Evolutionary conservation across 1,140 invertebrate species (phyloP), one percentile per base, ranked within the genome.

Genomic region (Psix sp.): DNA sequence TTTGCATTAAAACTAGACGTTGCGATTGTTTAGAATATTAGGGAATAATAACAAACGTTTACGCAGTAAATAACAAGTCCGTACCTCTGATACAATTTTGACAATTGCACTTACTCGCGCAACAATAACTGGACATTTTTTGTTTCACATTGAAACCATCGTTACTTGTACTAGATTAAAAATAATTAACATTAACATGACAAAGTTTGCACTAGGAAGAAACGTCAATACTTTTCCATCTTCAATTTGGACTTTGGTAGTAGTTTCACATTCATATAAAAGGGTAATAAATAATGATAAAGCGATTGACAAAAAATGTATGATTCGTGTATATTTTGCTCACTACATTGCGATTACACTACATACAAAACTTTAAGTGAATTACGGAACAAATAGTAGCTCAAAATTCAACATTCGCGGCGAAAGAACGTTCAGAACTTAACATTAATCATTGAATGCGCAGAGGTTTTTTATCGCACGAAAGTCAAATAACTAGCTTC

Each of bases 231-330:
- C 59, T 39, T 59, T 56, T 63, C 46, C 51, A 54, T 31, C n/a
- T 51, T 51, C 26, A 65, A 72, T 59, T 72, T 72, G 39, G 60
- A 72, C 68, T 72, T 72, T 72, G 68, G 68, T 72, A 72, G 48
- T 52, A 65, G 51, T 72, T 72, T 72, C 45, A 59, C 40, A 52
- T 65, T 45, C 67, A 57, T 52, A 63, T 63, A 71, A 33, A 49
- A 56, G 49, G 13, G 21, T 24, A 60, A 71, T 71, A 72, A 72
- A 65, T 59, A 72, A 46, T 6, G 16, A 26, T 52, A 49, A 48
- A 54, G 5, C 36, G 43, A 63, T 45, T 35, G 49, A 56, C 43
- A 56, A 48, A 36, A 54, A 56, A 14, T 40, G 26, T 46, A 16
- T 39, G 60, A 7, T 40, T 59, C 29, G 45, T 67, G 48, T 56